These are phyloP conservation scores for Meloe dianella DNA, from an alignment of 2,888 invertebrate genomes.

Conservation along the genomic window DNA sequence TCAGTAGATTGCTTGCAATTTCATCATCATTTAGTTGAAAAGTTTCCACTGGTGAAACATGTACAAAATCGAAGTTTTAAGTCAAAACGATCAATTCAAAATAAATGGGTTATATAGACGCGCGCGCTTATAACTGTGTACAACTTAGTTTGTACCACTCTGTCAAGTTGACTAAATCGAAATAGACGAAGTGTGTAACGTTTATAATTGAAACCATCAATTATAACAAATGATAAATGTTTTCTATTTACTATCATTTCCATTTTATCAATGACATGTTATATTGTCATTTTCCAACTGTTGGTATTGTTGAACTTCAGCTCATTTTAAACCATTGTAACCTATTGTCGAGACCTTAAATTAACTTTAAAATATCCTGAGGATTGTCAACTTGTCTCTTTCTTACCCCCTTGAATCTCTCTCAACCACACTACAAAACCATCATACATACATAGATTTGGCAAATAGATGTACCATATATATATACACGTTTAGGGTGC, in stretches of 20 bases:
- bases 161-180: too few relatives aligned
- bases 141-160: too few relatives aligned
- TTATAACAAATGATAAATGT: constrained; percentile 42
- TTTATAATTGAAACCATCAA: constrained; percentile 44
- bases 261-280: constrained; percentile 44
- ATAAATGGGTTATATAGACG: too few relatives aligned
- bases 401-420: neutral
- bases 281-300: constrained; percentile 43
- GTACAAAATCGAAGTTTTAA: too few relatives aligned
- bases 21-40: too few relatives aligned
- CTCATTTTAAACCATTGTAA: constrained; percentile 55
- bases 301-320: constrained; percentile 47
- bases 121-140: too few relatives aligned
- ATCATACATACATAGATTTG: too few relatives aligned
- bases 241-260: constrained; percentile 36
- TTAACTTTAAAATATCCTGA: constrained; percentile 41
- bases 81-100: too few relatives aligned
- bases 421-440: neutral
- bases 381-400: constrained; percentile 15
- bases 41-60: too few relatives aligned
- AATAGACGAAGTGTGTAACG: constrained; percentile 28
- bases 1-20: too few relatives aligned
- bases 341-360: constrained; percentile 53
- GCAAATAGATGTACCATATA: neutral
- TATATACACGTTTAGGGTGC: constrained; percentile 40